Base-by-base conservation (phyloP, 1,140 invertebrate species). In the Polypedilum vanderplanki region DNA sequence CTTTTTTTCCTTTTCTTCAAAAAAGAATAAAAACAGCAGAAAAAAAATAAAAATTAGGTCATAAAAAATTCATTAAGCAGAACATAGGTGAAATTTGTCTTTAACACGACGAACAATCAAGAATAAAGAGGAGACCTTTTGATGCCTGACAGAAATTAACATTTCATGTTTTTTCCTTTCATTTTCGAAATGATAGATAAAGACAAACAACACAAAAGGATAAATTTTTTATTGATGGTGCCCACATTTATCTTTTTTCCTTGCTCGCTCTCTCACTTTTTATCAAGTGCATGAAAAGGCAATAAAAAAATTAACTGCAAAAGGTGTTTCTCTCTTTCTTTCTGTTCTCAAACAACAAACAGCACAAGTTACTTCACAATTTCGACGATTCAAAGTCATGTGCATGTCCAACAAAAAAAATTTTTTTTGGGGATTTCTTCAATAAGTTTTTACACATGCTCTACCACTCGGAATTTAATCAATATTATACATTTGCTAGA, bases 251-350 rank as follows among this genome's bases (percentile, higher is more conserved):
- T 57, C 46, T 57, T 57, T 57, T 46, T 57, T 57, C 12, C 46
- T 57, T n/a, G 12, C 46, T 57, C 46, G 46, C n/a, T 57, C n/a
- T 57, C 46, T 57, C 46, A n/a, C 46, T 20, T 12, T 18, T 70
- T 70, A 70, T 70, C 65, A 70, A 70, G 65, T 70, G 65, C 65
- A 70, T 70, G 65, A 70, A 70, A 70, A 70, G 20, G 65, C 20
- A 70, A 70, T 70, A 70, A 70, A 70, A 46, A 70, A 70, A 70
- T 70, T 70, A 70, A 70, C 65, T 70, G 65, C 65, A 70, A 70
- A 70, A 70, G 65, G 65, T 70, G 65, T 70, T 70, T 22, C 10
- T 33, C 24, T 33, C 5, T 33, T 33, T 33, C 24, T 33, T 33
- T 33, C 46, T 2, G n/a, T 57, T 57, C 10, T 57, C 2, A 57